Evolutionary conservation across 2,888 invertebrate genomes (phyloP), one percentile per base, ranked within the genome.

Genomic region (Hirtodrosophila alboralis): DNA sequence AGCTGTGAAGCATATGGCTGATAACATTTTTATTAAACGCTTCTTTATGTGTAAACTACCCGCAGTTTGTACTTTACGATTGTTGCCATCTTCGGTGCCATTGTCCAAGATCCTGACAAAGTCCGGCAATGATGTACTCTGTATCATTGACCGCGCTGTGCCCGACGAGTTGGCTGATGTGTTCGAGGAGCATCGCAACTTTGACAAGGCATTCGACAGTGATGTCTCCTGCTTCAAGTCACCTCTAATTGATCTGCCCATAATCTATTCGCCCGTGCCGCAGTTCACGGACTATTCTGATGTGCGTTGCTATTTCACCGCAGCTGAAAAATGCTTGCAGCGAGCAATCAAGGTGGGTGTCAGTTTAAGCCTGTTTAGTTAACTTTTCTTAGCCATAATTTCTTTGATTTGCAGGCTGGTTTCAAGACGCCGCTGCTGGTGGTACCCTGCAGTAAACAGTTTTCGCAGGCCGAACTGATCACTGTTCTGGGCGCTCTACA

Each of bases 401-500:
- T 4, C 26, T 4, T 13, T 7, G 0, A 5, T 9, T 52, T 8
- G 3, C 14, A 89, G 84, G 95, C 97, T 31, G 98, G 98, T 0
- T 93, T 96, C 14, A 94, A 93, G 60, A 93, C 93, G 62, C 97
- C 98, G 0, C 87, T 98, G 26, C 85, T 99, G 2, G 93, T 95
- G 1, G 92, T 96, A 1, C 93, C 95, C 34, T 93, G 93, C 38
- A 93, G 92, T 34, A 90, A 92, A 0, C 91, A 92, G 9, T 98
- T 95, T 88, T 92, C 93, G 4, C 94, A 96, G 79, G 94, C 95
- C 18, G 94, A 95, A 48, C 88, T 97, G 33, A 96, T 97, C 1
- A 93, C 95, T 1, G 91, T 97, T 1, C 92, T 99, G 0, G 98
- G 97, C 1, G 97, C 95, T 0, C 91, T 98, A 12, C 95, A 98